Evolutionary conservation across 1,140 invertebrate species (phyloP), one percentile per base, ranked within the genome.

Genomic region (Zophobas morio): DNA sequence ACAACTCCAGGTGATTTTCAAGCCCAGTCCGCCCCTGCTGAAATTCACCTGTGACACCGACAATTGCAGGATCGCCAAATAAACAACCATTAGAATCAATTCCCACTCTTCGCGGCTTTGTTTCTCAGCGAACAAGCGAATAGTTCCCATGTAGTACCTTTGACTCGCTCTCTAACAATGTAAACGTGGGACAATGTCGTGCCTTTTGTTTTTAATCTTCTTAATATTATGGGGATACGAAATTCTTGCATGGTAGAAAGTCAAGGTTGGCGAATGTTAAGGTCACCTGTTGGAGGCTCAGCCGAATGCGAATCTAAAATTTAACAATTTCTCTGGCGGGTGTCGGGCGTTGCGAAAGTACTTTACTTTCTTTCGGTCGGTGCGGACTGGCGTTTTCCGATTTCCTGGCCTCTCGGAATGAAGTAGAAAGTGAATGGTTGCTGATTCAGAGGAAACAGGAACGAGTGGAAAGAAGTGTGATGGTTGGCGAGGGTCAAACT

Each of bases 111-210:
- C n/a, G 49, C 39, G 57, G 36, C 39, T 66, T 40, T 66, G 37
- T 42, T 63, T 42, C 37, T 66, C 39, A 42, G 42, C 39, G 33
- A 39, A 60, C 35, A 40, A 40, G 37, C 20, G 60, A 32, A 66
- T 1, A 6, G 35, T 39, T 39, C 37, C 6, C 35, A 63, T 39
- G 32, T 33, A 20, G 1, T 66, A 6, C 42, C 37, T 8, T 66
- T 34, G 39, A 5, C 60, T 66, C 20, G 60, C 6, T n/a, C 6
- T 33, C n/a, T 6, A 66, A 66, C 60, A 66, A 66, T 42, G 33
- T 36, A 42, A 66, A 66, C 60, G 60, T 66, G 60, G 60, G 60
- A 66, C 60, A 66, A 66, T 66, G 60, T 66, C 60, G 60, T 66
- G 60, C 60, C n/a, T 66, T 57, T 66, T 66, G 8, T 42, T 66